Conservation (phyloP, 2,113 vertebrate species). For the Lathamus discolor region DNA sequence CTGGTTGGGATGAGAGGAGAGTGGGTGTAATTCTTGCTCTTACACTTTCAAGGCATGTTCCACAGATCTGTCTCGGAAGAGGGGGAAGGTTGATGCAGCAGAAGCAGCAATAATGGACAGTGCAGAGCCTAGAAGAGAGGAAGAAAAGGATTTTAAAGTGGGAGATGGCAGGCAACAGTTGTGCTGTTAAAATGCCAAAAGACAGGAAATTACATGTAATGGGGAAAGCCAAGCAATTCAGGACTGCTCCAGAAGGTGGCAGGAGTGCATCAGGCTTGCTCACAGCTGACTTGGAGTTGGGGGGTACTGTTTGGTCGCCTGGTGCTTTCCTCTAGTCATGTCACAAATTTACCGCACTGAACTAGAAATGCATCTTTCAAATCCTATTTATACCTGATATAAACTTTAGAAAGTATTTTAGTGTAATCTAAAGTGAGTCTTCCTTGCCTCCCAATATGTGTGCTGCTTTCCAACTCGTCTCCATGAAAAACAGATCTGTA, state of each 20-base stretch:
- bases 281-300: background rate
- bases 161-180: background rate
- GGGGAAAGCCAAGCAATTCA: background rate
- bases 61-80: background rate
- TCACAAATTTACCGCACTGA: background rate
- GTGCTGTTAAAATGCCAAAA: background rate
- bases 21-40: background rate
- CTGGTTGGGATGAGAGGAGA: background rate
- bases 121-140: background rate
- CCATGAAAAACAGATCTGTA: background rate
- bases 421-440: background rate
- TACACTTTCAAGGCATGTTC: background rate
- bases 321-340: accelerated
- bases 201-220: background rate
- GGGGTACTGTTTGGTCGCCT: background rate
- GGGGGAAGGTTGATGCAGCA: background rate
- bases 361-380: background rate
- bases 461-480: background rate
- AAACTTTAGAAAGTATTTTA: background rate
- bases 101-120: background rate
- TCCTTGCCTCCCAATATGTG: background rate
- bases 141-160: background rate
- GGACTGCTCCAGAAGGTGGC: background rate
- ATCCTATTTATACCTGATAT: background rate
- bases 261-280: background rate